phyloP scores from a whole-genome alignment of 2,797 vertebrate species.

The Okamejei kenojei region DNA sequence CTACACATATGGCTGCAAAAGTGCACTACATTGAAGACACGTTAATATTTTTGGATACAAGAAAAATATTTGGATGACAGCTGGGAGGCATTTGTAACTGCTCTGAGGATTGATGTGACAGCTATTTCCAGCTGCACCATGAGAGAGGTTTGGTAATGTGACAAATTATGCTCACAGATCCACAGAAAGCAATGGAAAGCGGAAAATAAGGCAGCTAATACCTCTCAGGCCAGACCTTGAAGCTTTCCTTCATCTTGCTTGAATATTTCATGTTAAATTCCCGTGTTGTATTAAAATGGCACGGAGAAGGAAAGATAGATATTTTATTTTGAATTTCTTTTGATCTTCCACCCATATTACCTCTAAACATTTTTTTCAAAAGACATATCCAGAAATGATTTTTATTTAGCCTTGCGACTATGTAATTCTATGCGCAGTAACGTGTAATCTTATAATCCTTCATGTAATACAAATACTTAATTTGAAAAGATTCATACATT shows the following conservation, averaged over 20 bases:
- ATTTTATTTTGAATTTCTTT: neutral
- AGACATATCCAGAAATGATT: neutral
- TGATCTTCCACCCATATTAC: neutral
- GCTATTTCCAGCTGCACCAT: neutral
- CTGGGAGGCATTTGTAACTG: neutral
- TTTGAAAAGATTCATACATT: too few relatives aligned
- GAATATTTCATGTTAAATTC: neutral
- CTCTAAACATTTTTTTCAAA: neutral
- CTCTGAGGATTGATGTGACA: neutral
- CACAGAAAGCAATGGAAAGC: neutral
- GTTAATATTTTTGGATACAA: neutral
- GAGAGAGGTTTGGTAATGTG: neutral
- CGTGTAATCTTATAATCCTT: neutral
- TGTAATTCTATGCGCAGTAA: neutral
- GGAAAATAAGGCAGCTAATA: neutral
- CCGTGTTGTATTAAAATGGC: neutral
- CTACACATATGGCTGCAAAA: neutral
- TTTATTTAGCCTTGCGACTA: neutral
- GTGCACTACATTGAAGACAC: neutral
- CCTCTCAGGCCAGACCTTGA: neutral
- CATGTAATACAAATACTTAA: neutral
- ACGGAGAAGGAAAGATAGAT: neutral
- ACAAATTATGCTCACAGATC: neutral
- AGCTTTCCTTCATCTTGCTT: neutral
- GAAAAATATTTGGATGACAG: neutral